Evolutionary conservation across 1,140 invertebrate species (phyloP).

Genomic region (Pseudomyrmex flavicornis): DNA sequence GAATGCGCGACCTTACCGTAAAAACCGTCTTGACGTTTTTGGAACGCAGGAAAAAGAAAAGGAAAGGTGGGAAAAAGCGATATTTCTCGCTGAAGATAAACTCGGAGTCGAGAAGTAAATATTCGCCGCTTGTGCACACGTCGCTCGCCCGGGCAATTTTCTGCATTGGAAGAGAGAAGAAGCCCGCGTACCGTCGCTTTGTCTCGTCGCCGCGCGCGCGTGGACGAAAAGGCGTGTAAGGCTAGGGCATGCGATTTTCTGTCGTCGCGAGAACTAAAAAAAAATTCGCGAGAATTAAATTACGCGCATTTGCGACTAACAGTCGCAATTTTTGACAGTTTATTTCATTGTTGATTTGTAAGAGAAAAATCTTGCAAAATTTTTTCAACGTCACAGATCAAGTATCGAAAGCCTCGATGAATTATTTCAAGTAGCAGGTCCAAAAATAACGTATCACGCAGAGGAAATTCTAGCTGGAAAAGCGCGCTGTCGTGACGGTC

Average conservation of each 20-base stretch:
- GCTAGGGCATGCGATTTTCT: no score
- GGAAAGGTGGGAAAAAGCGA: neutral
- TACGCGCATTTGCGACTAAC: no score
- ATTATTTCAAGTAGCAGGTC: no score
- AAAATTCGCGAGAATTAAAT: no score
- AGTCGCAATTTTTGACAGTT: no score
- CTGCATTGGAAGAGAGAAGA: slow-evolving; percentile 11
- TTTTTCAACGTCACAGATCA: no score
- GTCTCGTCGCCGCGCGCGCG: slow-evolving; percentile 37
- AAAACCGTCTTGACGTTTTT: neutral
- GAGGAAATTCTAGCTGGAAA: neutral
- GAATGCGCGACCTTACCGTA: neutral
- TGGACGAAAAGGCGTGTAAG: slow-evolving; percentile 10
- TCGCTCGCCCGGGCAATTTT: slow-evolving; percentile 8
- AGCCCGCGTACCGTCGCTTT: slow-evolving; percentile 28
- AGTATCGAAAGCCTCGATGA: no score
- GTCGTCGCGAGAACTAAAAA: no score
- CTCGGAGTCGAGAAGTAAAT: neutral
- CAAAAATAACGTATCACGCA: no score
- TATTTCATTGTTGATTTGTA: no score
- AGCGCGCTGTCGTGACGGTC: neutral
- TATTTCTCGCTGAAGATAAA: neutral
- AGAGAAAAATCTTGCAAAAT: no score
- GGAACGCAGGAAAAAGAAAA: neutral
- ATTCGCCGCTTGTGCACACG: neutral